Evolutionary conservation across 2,888 invertebrate genomes (phyloP), one percentile per base, ranked within the genome.

Genomic region (Protonemura montana): DNA sequence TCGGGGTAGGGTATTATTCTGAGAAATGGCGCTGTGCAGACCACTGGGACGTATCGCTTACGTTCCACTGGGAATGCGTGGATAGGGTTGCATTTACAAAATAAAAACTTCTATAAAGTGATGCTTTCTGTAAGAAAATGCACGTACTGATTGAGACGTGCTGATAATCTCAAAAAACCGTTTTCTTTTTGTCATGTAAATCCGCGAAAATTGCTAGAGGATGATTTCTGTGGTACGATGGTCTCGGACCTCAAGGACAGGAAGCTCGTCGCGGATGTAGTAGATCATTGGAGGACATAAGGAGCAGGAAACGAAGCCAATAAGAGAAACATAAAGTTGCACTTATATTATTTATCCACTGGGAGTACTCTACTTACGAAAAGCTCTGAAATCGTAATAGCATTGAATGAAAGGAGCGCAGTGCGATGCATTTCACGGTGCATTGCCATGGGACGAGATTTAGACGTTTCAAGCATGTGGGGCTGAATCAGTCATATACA

Each of bases 251-350:
- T 35, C 35, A 3, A 35, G 35, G 35, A 35, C 35, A 6, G 10
- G 10, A 35, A 35, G 35, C 10, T 10, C 35, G 10, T 35, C 5
- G 10, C 5, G 3, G 35, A 6, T 59, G 13, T 21, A 59, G 59
- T 21, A 59, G 59, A 59, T 59, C 59, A 21, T 59, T 21, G 59
- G 21, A 59, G 1, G 16, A 59, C 21, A 16, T 59, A 2, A 59
- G n/a, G n/a, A 7, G 16, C 59, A 10, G 59, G 59, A 59, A 59
- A 59, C 13, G 6, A 59, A 59, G 59, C 21, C 59, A 59, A 59
- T 59, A 59, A 59, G 59, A 59, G 59, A 59, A 59, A 59, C 59
- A 59, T 59, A 59, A 59, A 59, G 16, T 59, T 59, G 59, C 59
- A 3, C 59, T 59, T 59, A 59, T 59, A 21, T 59, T 59, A 59